Conservation (phyloP, 2,797 vertebrate species). For the Poeciliopsis paucimaculata region DNA sequence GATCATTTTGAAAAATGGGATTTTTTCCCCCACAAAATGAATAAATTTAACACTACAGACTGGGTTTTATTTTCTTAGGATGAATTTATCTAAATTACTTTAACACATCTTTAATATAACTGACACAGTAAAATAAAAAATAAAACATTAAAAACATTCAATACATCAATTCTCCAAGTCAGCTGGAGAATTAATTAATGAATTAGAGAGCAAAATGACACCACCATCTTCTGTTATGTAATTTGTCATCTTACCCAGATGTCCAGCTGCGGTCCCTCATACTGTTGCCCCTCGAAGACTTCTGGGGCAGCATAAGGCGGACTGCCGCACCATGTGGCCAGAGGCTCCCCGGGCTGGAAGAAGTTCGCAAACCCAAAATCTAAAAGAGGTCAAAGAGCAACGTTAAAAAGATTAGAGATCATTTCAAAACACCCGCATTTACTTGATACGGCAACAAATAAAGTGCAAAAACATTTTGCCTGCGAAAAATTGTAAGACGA, state of each 20-base stretch:
- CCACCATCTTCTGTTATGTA: not conserved
- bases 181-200: not conserved
- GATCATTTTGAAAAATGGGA: not conserved
- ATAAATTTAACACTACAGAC: not conserved
- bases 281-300: conserved; percentile 98
- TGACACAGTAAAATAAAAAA: not conserved
- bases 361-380: conserved; percentile 99
- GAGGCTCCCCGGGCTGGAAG: conserved; percentile 92
- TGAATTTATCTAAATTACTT: not conserved
- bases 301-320: conserved; percentile 98
- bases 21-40: not conserved
- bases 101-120: not conserved
- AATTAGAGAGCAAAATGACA: not conserved
- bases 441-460: conserved; percentile 10
- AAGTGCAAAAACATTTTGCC: not conserved
- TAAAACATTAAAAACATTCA: not conserved
- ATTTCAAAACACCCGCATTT: not conserved
- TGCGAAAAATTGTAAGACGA: not conserved
- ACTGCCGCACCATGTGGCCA: conserved; percentile 97
- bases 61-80: not conserved
- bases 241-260: conserved; percentile 88
- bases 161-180: not conserved
- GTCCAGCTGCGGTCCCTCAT: conserved; percentile 98
- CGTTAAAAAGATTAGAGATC: not conserved
- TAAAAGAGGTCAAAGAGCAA: conserved; percentile 58